A percentile compares a stretch with the other conserved stretches of the same genome.
Conservation (phyloP, 2,113 vertebrate species). For the Pelmatolapia mariae region DNA sequence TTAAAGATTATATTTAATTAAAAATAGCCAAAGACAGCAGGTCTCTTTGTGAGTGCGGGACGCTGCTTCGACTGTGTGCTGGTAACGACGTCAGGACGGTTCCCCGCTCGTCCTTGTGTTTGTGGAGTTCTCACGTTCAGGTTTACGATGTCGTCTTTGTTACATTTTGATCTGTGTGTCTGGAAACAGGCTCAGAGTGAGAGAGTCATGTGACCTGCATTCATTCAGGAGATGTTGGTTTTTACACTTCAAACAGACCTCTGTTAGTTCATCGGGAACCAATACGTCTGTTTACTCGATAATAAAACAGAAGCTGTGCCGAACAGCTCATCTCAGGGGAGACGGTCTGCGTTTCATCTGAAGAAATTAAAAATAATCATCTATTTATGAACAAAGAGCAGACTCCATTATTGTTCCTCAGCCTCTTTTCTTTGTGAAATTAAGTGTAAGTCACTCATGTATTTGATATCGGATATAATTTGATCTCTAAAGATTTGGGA, state of each 20-base stretch:
- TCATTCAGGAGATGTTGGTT: not conserved
- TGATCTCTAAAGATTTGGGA: slow-evolving; percentile 63
- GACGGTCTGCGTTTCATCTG: slow-evolving; percentile 63
- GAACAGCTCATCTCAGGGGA: slow-evolving; percentile 62
- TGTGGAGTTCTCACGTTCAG: not conserved
- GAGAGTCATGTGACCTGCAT: not conserved
- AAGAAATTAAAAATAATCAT: slow-evolving; percentile 76
- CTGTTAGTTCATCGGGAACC: slow-evolving; percentile 18
- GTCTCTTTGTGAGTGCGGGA: accelerated
- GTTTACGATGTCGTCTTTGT: not conserved
- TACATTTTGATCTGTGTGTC: not conserved
- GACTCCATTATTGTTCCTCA: slow-evolving; percentile 36
- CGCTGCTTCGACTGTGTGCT: not conserved
- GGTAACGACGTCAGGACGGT: not conserved
- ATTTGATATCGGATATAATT: slow-evolving; percentile 61
- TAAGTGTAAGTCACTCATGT: slow-evolving; percentile 54
- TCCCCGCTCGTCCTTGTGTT: not conserved
- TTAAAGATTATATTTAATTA: not conserved
- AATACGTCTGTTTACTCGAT: slow-evolving; percentile 48
- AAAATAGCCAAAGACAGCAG: not conserved
- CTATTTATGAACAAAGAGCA: slow-evolving; percentile 71
- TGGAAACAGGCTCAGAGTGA: not conserved
- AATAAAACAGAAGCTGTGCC: slow-evolving; percentile 43
- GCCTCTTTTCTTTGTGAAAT: slow-evolving; percentile 47
- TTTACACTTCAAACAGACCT: slow-evolving; percentile 56